Percentiles rank a stretch among this genome's conserved stretches.
These are phyloP conservation scores for Leptinotarsa haldemani DNA, from an alignment of 2,888 invertebrate genomes.

Conservation along the genomic window DNA sequence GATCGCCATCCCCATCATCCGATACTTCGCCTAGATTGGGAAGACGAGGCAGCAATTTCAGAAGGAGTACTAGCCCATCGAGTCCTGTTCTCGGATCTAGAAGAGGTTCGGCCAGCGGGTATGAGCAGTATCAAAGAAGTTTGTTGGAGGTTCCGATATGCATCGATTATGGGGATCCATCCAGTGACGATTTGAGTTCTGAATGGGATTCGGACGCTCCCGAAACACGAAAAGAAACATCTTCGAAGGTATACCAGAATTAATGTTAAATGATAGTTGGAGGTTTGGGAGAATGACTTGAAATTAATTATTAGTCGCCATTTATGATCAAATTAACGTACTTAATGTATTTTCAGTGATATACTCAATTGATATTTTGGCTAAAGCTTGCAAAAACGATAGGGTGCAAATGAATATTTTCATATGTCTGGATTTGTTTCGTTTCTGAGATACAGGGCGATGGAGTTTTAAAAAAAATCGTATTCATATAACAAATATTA, in stretches of 20 bases:
- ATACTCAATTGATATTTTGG: too few relatives aligned
- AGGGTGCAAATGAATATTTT: neutral
- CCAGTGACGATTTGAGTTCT: slow-evolving; percentile 90
- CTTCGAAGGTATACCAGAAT: slow-evolving; percentile 35
- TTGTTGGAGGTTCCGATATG: slow-evolving; percentile 81
- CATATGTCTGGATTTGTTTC: too few relatives aligned
- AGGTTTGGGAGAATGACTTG: neutral
- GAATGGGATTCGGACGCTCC: slow-evolving; percentile 91
- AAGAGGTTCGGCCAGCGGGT: slow-evolving; percentile 66
- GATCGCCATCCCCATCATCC: slow-evolving; percentile 56
- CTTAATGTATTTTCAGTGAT: too few relatives aligned
- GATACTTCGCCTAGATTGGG: slow-evolving; percentile 52
- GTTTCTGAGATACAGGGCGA: too few relatives aligned
- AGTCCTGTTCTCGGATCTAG: slow-evolving; percentile 53
- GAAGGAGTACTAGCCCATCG: slow-evolving; percentile 57
- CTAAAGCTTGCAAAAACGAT: too few relatives aligned
- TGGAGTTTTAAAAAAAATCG: too few relatives aligned
- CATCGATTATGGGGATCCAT: slow-evolving; percentile 88
- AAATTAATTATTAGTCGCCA: too few relatives aligned
- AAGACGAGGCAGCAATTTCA: slow-evolving; percentile 54
- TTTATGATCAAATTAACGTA: too few relatives aligned
- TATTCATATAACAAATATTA: too few relatives aligned
- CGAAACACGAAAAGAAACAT: slow-evolving; percentile 60
- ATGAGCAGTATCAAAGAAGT: slow-evolving; percentile 84
- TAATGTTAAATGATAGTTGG: neutral